Conservation (phyloP, 2,113 vertebrate genomes). For the Paracanthobrama guichenoti region DNA sequence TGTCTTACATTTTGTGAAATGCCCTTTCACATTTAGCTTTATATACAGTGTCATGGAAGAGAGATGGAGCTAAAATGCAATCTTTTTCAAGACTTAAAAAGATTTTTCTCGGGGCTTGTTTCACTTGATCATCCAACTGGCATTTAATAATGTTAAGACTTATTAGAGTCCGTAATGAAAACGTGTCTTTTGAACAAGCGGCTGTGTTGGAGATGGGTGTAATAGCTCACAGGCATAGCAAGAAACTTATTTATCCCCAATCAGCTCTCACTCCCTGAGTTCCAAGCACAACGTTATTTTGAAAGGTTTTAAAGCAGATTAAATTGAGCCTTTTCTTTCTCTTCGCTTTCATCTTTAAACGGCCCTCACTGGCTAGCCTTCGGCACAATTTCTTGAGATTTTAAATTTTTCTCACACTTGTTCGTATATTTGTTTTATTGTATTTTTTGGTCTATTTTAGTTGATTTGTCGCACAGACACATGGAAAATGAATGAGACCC, state of each 20-base stretch:
- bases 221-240: conserved; percentile 94
- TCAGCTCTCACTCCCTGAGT: conserved; percentile 93
- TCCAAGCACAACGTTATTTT: conserved; percentile 91
- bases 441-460: conserved; percentile 51
- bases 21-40: conserved; percentile 57
- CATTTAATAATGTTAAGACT: conserved; percentile 98
- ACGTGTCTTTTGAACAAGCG: conserved; percentile 87
- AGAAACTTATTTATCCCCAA: conserved; percentile 98
- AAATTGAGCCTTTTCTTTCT: conserved; percentile 99
- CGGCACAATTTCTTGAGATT: conserved; percentile 91
- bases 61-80: conserved; percentile 78
- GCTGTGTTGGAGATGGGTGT: conserved; percentile 90
- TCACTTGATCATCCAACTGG: conserved; percentile 87
- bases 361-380: conserved; percentile 90
- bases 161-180: conserved; percentile 96
- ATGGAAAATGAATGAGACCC: conserved; percentile 37
- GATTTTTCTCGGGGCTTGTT: conserved; percentile 78
- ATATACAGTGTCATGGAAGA: conserved; percentile 66
- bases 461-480: conserved; percentile 45
- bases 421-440: conserved; percentile 65
- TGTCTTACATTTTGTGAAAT: conserved; percentile 43
- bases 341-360: conserved; percentile 99
- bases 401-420: conserved; percentile 61
- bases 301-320: conserved; percentile 99
- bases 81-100: conserved; percentile 79